These are phyloP conservation scores for Chlorops oryzae DNA, from an alignment of 1,140 invertebrate genomes.

Conservation along the genomic window DNA sequence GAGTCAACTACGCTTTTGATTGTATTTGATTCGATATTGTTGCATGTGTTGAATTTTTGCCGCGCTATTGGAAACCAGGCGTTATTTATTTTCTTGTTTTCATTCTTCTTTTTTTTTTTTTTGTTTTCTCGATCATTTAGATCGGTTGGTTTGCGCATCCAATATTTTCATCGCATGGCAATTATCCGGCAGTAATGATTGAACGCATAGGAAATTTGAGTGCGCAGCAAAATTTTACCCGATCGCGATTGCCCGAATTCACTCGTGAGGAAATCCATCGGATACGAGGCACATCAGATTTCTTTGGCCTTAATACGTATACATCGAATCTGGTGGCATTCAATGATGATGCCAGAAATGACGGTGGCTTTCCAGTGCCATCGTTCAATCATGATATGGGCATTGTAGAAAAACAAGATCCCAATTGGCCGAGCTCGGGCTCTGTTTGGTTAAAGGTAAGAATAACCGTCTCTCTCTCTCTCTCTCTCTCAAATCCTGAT, in stretches of 20 bases:
- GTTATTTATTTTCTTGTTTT: slow-evolving; percentile 1
- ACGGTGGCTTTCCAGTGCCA: slow-evolving; percentile 46
- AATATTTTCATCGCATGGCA: slow-evolving; percentile 55
- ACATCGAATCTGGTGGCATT: slow-evolving; percentile 48
- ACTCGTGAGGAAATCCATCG: slow-evolving; percentile 54
- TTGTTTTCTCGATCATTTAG: slow-evolving; percentile 37
- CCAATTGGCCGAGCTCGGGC: slow-evolving; percentile 49
- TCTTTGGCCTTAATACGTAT: slow-evolving; percentile 59
- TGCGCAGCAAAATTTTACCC: slow-evolving; percentile 51
- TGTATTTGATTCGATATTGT: too few species aligned
- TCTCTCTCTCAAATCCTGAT: too few species aligned
- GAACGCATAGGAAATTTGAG: slow-evolving; percentile 53
- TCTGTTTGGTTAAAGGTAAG: slow-evolving; percentile 53
- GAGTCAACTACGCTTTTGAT: too few species aligned
- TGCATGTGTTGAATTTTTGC: too few species aligned
- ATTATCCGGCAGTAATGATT: slow-evolving; percentile 59
- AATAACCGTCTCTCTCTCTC: too few species aligned
- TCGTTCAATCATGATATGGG: slow-evolving; percentile 52
- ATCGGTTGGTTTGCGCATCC: slow-evolving; percentile 59
- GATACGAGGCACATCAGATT: slow-evolving; percentile 57
- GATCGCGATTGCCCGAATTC: slow-evolving; percentile 58
- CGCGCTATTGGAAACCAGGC: too few species aligned
- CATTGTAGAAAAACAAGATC: slow-evolving; percentile 46
- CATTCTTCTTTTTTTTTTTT: slow-evolving; percentile 10
- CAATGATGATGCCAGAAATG: slow-evolving; percentile 47